Percentiles rank a stretch among this genome's conserved stretches.
phyloP scores from a whole-genome alignment of 2,113 vertebrate species.

The Eolophus roseicapilla region DNA sequence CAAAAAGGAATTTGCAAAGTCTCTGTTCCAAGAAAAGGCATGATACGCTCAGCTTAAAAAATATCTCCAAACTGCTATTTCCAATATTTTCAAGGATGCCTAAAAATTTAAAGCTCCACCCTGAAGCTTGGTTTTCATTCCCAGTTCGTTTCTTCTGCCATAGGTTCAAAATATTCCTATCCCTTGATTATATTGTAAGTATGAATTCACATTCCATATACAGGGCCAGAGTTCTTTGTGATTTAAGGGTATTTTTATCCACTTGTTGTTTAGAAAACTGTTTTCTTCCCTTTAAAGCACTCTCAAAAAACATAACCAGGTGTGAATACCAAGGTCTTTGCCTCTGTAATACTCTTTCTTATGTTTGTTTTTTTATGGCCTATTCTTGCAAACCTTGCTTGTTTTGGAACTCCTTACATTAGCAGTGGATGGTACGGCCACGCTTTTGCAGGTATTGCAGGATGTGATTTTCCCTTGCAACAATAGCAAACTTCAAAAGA shows the following conservation, averaged over 20 bases:
- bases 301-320: neutral
- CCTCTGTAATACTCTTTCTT: neutral
- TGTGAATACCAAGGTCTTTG: neutral
- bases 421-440: neutral
- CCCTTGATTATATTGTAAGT: neutral
- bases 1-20: conserved; percentile 47
- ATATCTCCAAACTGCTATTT: conserved; percentile 11
- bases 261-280: neutral
- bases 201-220: neutral
- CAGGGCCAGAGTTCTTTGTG: neutral
- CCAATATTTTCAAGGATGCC: conserved; percentile 23
- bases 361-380: neutral
- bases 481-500: neutral
- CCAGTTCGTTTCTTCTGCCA: neutral
- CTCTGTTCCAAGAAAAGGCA: conserved; percentile 17
- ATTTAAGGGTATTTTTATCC: neutral
- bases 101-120: neutral
- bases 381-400: neutral
- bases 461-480: neutral
- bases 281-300: neutral
- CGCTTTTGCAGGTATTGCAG: neutral
- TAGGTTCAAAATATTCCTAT: neutral
- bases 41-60: conserved; percentile 32
- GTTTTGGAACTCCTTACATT: neutral
- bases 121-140: neutral